Evolutionary conservation across 2,888 invertebrate species (phyloP).

Genomic region (Taphrorychus bicolor): DNA sequence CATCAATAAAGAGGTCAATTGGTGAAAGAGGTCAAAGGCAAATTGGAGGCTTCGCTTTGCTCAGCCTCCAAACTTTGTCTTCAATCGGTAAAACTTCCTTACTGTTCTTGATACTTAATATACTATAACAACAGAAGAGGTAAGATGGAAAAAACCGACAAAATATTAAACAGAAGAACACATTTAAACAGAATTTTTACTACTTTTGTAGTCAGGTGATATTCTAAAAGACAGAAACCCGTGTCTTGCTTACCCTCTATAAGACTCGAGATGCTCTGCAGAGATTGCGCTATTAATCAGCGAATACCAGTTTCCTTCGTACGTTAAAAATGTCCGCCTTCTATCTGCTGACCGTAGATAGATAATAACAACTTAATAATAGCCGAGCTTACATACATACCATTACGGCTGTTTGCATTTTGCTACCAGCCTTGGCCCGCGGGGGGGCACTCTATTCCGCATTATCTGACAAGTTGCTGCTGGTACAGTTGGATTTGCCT

Average conservation of each 20-base stretch:
- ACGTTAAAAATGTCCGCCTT: conserved; percentile 18
- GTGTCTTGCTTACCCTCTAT: neutral
- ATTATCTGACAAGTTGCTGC: conserved; percentile 27
- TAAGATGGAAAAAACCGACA: too few species aligned
- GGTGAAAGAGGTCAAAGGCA: too few species aligned
- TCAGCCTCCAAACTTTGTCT: too few species aligned
- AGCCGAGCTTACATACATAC: conserved; percentile 33
- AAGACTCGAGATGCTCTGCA: neutral
- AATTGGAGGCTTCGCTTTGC: too few species aligned
- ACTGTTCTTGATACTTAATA: too few species aligned
- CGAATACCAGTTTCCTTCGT: conserved; percentile 27
- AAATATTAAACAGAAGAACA: too few species aligned
- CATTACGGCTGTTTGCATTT: conserved; percentile 37
- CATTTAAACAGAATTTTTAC: too few species aligned
- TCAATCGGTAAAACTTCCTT: too few species aligned
- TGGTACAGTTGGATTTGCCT: too few species aligned
- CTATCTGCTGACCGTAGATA: conserved; percentile 29
- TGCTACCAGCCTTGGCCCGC: conserved; percentile 33
- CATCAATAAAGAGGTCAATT: too few species aligned
- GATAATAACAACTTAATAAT: conserved; percentile 38
- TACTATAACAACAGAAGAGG: too few species aligned
- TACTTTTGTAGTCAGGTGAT: too few species aligned
- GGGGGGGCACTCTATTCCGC: conserved; percentile 27
- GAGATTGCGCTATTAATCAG: conserved; percentile 18
- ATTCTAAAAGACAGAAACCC: neutral